Base-by-base conservation (phyloP, 1,140 invertebrate genomes). In the Drosophila santomea region DNA sequence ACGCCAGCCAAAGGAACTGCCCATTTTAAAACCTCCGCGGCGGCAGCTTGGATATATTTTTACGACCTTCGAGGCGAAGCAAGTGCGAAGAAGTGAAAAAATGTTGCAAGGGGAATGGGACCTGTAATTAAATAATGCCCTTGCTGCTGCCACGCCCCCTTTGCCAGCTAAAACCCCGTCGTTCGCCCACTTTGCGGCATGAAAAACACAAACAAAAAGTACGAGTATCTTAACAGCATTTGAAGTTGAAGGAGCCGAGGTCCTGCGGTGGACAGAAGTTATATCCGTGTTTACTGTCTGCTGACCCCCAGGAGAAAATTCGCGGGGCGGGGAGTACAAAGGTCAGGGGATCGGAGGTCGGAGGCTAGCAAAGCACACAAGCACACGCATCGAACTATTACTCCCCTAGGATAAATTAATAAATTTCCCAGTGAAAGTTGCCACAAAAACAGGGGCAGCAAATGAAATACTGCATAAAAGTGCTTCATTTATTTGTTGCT, bases 371-470 rank as follows among this genome's bases (percentile, higher is more conserved):
- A 55, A 48, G 36, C 39, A 64, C 44, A 64, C 39, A 58, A 45
- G 38, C 69, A 66, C 44, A 78, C 45, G 61, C 82, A 77, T 55
- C 74, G 64, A 86, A 86, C 83, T 86, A 88, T 88, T 80, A 84
- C 83, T 88, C 83, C 83, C 83, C 64, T 63, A 88, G 83, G 83
- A 88, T 88, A 89, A 88, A 88, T 88, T 88, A 88, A 88, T 89
- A 88, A 83, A 88, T 88, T 88, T 88, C 72, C 64, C 44, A 67
- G 83, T 73, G 73, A 77, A 80, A 88, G 79, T 80, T 80, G 58
- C 64, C 51, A 38, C 39, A 78, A 64, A 51, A 55, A 44, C 54
- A n/a, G 50, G 61, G 51, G 52, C 62, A 44, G 35, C 50, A 48
- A 47, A 72, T 38, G 39, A 74, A 72, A 36, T 52, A 69, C 39